phyloP scores from a whole-genome alignment of 2,797 vertebrate genomes.

The Rhinogobio ventralis region DNA sequence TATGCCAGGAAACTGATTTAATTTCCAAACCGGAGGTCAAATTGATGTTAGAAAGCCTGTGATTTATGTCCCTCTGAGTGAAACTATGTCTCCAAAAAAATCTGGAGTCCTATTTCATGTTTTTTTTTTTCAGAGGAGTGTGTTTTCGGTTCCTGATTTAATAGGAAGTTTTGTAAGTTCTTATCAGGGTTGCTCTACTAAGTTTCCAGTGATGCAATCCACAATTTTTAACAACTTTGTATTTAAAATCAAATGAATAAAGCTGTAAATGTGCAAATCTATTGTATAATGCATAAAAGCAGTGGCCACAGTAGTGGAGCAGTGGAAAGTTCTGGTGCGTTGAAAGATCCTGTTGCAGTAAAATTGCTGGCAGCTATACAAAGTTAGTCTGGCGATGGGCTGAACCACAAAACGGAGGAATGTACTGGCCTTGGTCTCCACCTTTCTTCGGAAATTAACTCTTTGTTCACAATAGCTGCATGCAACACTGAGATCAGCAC shows the following conservation, averaged over 20 bases:
- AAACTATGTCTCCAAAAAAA: background rate
- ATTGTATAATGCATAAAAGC: background rate
- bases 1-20: constrained; percentile 3
- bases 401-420: constrained; percentile 22
- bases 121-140: background rate
- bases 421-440: constrained; percentile 14
- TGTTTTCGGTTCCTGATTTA: constrained; percentile 17
- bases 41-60: background rate
- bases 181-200: background rate
- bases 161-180: background rate
- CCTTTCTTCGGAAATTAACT: background rate
- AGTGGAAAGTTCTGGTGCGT: constrained; percentile 16
- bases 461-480: background rate
- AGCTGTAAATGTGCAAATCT: background rate
- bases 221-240: background rate
- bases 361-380: constrained; percentile 26
- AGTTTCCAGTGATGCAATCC: background rate
- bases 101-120: background rate
- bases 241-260: background rate
- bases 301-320: background rate
- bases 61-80: background rate
- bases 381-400: background rate
- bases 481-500: background rate
- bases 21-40: background rate
- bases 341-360: constrained; percentile 1